Evolutionary conservation across 2,888 invertebrate species (phyloP).

Genomic region (Volucella bombylans): DNA sequence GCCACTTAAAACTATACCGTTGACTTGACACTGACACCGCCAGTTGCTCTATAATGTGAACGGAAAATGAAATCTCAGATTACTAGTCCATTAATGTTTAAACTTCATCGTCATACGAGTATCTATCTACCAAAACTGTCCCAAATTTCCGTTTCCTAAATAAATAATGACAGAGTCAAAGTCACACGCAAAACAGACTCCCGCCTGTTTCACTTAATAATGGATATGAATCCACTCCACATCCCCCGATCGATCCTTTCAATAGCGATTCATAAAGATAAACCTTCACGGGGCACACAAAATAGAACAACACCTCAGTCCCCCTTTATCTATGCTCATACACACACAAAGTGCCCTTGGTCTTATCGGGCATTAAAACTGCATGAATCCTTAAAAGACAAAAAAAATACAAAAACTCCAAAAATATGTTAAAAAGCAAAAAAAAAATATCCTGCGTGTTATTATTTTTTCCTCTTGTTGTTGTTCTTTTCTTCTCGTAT

Average conservation of each 20-base stretch:
- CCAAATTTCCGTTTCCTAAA: no score
- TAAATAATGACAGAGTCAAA: no score
- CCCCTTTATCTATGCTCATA: not conserved
- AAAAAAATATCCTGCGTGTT: constrained; percentile 53
- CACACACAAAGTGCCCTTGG: constrained; percentile 14
- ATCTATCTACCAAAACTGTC: no score
- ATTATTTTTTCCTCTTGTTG: constrained; percentile 12
- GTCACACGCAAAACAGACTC: no score
- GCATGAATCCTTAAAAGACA: constrained; percentile 52
- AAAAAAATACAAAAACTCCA: constrained; percentile 55
- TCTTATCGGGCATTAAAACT: constrained; percentile 70
- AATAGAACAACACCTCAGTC: not conserved
- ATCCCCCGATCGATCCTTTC: constrained; percentile 3
- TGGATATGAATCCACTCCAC: no score
- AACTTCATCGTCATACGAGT: no score
- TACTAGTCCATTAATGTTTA: no score
- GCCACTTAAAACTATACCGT: no score
- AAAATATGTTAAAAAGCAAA: constrained; percentile 6
- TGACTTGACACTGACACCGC: no score
- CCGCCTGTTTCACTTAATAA: no score
- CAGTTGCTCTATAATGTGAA: no score
- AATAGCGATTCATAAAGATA: constrained; percentile 9
- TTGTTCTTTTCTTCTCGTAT: constrained; percentile 54
- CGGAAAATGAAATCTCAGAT: no score
- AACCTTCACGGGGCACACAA: not conserved